Percentiles rank a stretch among this genome's conserved stretches.
Evolutionary conservation across 2,888 invertebrate genomes (phyloP).

Genomic region (Drosophila borborema): DNA sequence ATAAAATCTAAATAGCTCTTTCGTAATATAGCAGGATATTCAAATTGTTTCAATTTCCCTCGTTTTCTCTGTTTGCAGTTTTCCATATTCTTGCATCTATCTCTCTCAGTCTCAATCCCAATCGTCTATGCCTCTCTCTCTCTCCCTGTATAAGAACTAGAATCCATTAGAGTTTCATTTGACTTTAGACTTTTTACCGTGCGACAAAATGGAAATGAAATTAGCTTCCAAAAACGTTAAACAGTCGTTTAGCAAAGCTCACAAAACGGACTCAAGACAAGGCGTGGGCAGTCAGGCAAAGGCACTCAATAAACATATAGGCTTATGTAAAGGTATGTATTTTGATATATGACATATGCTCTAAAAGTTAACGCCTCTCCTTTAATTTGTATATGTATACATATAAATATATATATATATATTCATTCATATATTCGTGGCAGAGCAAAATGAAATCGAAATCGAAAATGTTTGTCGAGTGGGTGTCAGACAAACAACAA

Average conservation of each 20-base stretch:
- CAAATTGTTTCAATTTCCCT: no score
- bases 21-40: background rate
- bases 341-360: conserved; percentile 15
- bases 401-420: background rate
- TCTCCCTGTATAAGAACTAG: background rate
- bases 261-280: background rate
- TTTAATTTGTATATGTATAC: conserved; percentile 31
- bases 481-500: conserved; percentile 59
- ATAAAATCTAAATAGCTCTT: no score
- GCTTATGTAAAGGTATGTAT: conserved; percentile 1
- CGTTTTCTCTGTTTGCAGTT: background rate
- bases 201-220: conserved; percentile 45
- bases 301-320: conserved; percentile 1
- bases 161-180: conserved; percentile 35
- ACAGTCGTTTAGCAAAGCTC: conserved; percentile 3
- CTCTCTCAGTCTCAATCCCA: background rate
- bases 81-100: no score
- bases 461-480: conserved; percentile 53
- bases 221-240: background rate
- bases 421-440: conserved; percentile 58
- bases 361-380: conserved; percentile 53
- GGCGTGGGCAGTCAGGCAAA: conserved; percentile 44
- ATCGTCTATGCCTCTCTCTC: background rate
- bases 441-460: conserved; percentile 63
- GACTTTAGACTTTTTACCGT: conserved; percentile 61